Evolutionary conservation across 1,140 invertebrate species (phyloP).

Genomic region (Drosophila trapezifrons): DNA sequence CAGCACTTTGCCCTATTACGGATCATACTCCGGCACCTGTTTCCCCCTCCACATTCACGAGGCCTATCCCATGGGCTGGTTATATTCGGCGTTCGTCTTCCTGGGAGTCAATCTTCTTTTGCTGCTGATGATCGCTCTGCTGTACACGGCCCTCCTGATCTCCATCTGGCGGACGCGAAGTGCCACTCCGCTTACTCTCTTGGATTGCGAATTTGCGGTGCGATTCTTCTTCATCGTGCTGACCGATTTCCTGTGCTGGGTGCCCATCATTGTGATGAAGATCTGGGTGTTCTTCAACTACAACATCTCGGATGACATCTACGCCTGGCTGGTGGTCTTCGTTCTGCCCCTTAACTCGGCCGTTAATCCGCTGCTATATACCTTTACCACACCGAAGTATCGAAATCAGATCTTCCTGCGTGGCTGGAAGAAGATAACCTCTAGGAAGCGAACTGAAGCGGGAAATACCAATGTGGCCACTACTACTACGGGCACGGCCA

Average conservation of each 20-base stretch:
- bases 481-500: conserved; percentile 75
- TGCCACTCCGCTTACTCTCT: conserved; percentile 86
- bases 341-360: conserved; percentile 92
- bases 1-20: conserved; percentile 88
- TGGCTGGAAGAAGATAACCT: conserved; percentile 82
- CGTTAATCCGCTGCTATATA: conserved; percentile 91
- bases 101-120: conserved; percentile 88
- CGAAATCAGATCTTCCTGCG: conserved; percentile 84
- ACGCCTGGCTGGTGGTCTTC: conserved; percentile 91
- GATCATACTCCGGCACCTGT: conserved; percentile 87
- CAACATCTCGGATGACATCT: conserved; percentile 87
- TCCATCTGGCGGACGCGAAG: conserved; percentile 87
- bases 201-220: conserved; percentile 88
- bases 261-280: conserved; percentile 90
- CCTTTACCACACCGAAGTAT: conserved; percentile 90
- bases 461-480: conserved; percentile 66
- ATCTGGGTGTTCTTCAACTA: conserved; percentile 87
- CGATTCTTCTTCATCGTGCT: conserved; percentile 91
- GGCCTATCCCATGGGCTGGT: conserved; percentile 89
- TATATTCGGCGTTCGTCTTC: conserved; percentile 90
- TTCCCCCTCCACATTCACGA: conserved; percentile 91
- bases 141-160: conserved; percentile 88
- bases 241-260: conserved; percentile 90
- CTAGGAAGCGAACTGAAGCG: conserved; percentile 64
- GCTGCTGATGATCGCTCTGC: conserved; percentile 87